phyloP scores from a whole-genome alignment of 2,888 invertebrate species.

The Drosophila siamana region DNA sequence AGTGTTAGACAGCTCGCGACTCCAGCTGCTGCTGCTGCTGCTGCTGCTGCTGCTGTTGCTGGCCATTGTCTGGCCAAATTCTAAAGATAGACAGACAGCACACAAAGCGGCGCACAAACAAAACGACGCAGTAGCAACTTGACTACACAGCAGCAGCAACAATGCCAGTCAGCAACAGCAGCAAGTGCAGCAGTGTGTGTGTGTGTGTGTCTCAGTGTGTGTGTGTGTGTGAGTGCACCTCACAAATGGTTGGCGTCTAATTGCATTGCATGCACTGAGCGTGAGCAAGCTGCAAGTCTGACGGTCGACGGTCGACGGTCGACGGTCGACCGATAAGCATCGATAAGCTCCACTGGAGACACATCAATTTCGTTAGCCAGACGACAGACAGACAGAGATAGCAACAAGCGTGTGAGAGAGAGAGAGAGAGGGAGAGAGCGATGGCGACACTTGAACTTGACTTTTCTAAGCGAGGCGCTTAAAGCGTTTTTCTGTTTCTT shows the following conservation, averaged over 20 bases:
- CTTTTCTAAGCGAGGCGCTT: too few species aligned
- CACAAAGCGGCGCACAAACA: conserved; percentile 55
- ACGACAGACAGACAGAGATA: not conserved
- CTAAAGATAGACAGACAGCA: conserved; percentile 50
- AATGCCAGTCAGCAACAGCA: conserved; percentile 50
- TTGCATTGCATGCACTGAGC: conserved; percentile 46
- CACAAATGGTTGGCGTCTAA: conserved; percentile 52
- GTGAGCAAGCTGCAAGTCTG: conserved; percentile 27
- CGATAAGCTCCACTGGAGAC: conserved; percentile 65
- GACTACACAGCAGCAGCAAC: conserved; percentile 27
- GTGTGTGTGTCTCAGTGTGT: too few species aligned
- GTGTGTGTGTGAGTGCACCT: not conserved
- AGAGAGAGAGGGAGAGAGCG: not conserved
- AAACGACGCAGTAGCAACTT: conserved; percentile 20
- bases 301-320: conserved; percentile 37
- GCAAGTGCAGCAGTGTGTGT: conserved; percentile 64
- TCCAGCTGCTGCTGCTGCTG: conserved; percentile 17
- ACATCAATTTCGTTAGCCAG: conserved; percentile 47
- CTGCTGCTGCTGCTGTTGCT: conserved; percentile 21
- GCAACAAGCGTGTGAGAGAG: not conserved
- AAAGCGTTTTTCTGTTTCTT: too few species aligned
- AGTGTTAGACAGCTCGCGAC: conserved; percentile 52
- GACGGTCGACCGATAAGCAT: conserved; percentile 55
- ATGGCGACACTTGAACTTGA: conserved; percentile 50
- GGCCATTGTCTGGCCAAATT: conserved; percentile 73